Conservation (phyloP, 1,140 invertebrate genomes). For the Mesaphorura yosii region DNA sequence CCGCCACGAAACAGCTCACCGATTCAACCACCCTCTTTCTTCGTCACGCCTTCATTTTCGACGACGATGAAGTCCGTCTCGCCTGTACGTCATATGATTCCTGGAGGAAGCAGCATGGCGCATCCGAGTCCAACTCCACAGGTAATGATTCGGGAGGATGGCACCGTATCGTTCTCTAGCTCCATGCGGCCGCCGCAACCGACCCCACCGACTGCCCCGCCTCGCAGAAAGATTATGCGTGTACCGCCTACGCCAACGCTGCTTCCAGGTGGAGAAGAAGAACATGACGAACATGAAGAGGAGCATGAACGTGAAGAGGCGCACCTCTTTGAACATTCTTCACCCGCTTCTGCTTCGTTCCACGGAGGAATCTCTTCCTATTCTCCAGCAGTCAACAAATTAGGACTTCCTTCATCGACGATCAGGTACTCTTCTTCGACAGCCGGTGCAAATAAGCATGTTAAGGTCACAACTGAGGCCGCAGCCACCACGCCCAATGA, state of each 20-base stretch:
- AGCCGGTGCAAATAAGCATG: background rate
- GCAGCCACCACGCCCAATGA: slow-evolving; percentile 2
- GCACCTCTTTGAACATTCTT: background rate
- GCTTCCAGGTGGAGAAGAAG: too few relatives aligned
- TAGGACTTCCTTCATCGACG: background rate
- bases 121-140: background rate
- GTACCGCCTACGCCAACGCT: background rate
- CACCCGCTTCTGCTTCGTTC: background rate
- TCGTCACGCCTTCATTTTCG: too few relatives aligned
- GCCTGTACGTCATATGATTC: slow-evolving; percentile 4
- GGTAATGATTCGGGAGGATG: too few relatives aligned
- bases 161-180: too few relatives aligned
- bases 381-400: background rate
- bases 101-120: background rate
- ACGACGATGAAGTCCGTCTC: too few relatives aligned
- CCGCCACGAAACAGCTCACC: too few relatives aligned
- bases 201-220: slow-evolving; percentile 2
- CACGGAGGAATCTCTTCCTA: background rate
- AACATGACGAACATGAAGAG: background rate
- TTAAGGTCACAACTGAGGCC: background rate
- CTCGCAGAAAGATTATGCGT: background rate
- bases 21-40: too few relatives aligned
- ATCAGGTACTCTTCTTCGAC: background rate
- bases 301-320: background rate
- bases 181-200: too few relatives aligned